A percentile compares a stretch with the other conserved stretches of the same genome.
These are phyloP conservation scores for Branchinecta sandiegonensis DNA, from an alignment of 2,888 invertebrate genomes.

Conservation along the genomic window DNA sequence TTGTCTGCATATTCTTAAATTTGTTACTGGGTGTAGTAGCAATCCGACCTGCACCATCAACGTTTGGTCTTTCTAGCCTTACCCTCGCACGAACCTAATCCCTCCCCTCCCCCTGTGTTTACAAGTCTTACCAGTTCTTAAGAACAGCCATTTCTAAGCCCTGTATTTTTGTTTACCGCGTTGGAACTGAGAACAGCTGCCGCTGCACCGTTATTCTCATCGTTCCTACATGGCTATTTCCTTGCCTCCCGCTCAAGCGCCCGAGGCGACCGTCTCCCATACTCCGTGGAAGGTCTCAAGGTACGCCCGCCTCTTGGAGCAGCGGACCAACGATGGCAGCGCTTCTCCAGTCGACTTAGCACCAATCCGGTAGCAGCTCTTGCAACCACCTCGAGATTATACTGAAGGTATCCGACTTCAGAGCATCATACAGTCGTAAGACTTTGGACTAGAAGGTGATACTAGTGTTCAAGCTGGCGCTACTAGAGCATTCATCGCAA, in stretches of 20 bases:
- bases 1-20: too few species aligned
- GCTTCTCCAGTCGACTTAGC: conserved; percentile 15
- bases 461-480: conserved; percentile 21
- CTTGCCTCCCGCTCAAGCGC: background rate
- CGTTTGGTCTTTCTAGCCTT: too few species aligned
- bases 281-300: conserved; percentile 14
- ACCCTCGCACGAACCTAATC: too few species aligned
- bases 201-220: background rate
- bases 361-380: conserved; percentile 16
- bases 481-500: conserved; percentile 22
- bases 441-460: conserved; percentile 11
- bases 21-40: too few species aligned
- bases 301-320: conserved; percentile 15
- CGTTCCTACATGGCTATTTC: background rate
- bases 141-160: conserved; percentile 1
- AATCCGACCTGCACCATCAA: too few species aligned
- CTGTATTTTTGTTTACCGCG: conserved; percentile 3
- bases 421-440: conserved; percentile 15
- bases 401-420: conserved; percentile 10
- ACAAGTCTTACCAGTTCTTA: background rate
- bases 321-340: background rate
- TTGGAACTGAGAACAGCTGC: conserved; percentile 8
- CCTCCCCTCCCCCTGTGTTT: background rate
- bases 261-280: conserved; percentile 1
- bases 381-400: conserved; percentile 13